phyloP scores from a whole-genome alignment of 2,113 vertebrate genomes.

The Piaya cayana region DNA sequence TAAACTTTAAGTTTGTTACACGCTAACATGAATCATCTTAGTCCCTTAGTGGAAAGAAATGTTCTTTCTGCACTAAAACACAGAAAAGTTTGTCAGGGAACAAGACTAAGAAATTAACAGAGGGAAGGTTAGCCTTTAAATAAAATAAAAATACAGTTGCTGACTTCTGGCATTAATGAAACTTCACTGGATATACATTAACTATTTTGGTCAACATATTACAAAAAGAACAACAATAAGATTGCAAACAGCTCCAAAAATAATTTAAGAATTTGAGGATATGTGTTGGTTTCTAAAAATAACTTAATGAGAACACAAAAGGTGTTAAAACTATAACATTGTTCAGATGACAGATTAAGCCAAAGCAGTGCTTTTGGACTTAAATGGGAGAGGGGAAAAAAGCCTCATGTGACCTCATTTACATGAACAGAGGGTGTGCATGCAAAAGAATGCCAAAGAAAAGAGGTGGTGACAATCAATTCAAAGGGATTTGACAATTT shows the following conservation, averaged over 20 bases:
- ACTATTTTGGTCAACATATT: background rate
- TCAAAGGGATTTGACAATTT: background rate
- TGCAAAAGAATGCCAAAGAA: background rate
- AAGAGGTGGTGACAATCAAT: background rate
- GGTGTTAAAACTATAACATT: background rate
- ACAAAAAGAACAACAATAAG: background rate
- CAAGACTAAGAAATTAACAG: background rate
- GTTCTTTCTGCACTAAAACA: background rate
- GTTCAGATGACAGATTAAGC: background rate
- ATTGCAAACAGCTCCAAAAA: background rate
- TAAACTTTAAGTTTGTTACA: background rate
- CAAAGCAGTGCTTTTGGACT: background rate
- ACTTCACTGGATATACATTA: background rate
- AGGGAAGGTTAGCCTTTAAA: background rate
- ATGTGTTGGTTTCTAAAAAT: background rate
- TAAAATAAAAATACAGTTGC: background rate
- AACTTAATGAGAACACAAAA: background rate
- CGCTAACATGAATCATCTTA: background rate
- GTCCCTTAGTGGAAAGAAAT: background rate
- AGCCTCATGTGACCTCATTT: background rate
- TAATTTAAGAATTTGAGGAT: background rate
- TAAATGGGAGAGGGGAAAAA: background rate
- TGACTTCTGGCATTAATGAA: background rate
- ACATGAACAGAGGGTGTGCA: background rate
- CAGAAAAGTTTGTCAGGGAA: background rate